Base-by-base conservation (phyloP, 2,888 invertebrate genomes). In the Eupithecia dodoneata region DNA sequence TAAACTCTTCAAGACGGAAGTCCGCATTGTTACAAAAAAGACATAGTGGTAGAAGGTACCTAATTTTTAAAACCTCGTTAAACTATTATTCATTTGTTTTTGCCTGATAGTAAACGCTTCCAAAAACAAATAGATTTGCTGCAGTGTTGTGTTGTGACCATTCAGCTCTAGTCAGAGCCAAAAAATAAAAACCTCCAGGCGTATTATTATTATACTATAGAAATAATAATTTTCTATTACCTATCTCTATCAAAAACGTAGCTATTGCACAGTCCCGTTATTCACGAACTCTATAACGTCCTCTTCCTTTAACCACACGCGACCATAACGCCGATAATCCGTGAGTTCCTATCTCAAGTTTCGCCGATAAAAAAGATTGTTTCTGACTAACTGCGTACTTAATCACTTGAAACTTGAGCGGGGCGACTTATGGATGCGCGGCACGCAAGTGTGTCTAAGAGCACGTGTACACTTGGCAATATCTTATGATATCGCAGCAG, bases 331-430 rank as follows among this genome's bases (percentile, higher is more conserved):
- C 13, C n/a, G 49, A 65, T 65, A 49, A 45, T 47, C 65, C 44
- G 52, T 66, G 42, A 47, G 70, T 70, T 69, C 69, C 71, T 72
- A 67, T 76, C 75, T 59, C 69, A 67, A 72, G 79, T 72, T 78
- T 71, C 49, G 65, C 41, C 84, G 80, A 84, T 81, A 85, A 86
- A 83, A 83, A 83, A 85, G 82, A 83, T 79, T 80, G 83, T 81
- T 81, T 76, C 75, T 76, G 67, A 77, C 74, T 80, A 82, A 85
- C 82, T 81, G 79, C 83, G 83, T 65, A 83, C 81, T 87, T 83
- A 84, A 87, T 88, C 87, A 86, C 85, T 77, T 76, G 80, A 75
- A 82, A 86, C 84, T 82, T 78, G 83, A 85, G 83, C 77, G 75
- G 78, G 69, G 73, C 66, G 72, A 76, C 78, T 85, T 86, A 88